Evolutionary conservation across 2,797 vertebrate genomes (phyloP), one percentile per base, ranked within the genome.

Genomic region (Iguana delicatissima): DNA sequence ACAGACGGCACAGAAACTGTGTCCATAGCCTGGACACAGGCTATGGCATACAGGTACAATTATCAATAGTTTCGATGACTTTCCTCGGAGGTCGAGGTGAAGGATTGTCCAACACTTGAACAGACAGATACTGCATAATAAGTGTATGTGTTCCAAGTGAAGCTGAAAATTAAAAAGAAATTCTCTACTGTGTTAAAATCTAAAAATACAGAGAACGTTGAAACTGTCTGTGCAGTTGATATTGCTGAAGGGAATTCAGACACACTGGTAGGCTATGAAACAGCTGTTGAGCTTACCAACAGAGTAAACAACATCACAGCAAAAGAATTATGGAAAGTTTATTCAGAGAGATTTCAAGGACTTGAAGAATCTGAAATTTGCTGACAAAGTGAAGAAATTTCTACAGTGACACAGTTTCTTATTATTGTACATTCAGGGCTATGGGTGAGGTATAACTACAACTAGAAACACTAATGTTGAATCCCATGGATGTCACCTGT

Each of bases 311-410:
- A 86, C 72, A 86, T 38, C 26, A 77, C 77, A 12, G 26, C 57
- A 85, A 62, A 77, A 22, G 29, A 77, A 76, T 77, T 76, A 77
- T 77, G 73, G 55, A 77, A 77, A 87, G 38, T 77, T 77, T 62
- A 32, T 62, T 57, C 35, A 62, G 55, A 42, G 73, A 77, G 35
- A 77, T 76, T 77, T 77, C 24, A 62, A 86, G n/a, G 73, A 76
- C 35, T 6, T 86, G 6, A 57, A 8, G 76, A 62, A 77, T 2
- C 26, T 46, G 35, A 64, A n/a, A 42, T 42, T 50, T 22, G 24
- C 42, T 87, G 55, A 77, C 26, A 62, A 87, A 59, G 55, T 62
- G 52, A 87, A 32, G 29, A 2, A 2, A 82, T 57, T 62, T 62
- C 57, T 38, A 57, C 22, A 86, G 55, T 38, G 22, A 46, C 16